Evolutionary conservation across 2,797 vertebrate genomes (phyloP).

Genomic region (Pipistrellus kuhlii): DNA sequence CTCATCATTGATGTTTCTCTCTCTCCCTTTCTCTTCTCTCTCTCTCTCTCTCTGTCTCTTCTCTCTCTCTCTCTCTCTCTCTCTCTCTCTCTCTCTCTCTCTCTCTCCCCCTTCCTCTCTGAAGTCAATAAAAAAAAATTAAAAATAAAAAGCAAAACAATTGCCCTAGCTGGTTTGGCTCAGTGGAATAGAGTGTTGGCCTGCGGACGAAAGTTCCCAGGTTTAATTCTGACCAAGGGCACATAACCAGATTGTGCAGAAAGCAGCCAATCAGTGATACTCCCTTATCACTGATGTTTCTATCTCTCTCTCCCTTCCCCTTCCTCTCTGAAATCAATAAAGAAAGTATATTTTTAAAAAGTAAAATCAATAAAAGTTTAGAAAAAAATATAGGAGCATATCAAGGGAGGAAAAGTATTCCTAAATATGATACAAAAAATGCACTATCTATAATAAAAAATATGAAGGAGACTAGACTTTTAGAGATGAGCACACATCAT

Average conservation of each 20-base stretch:
- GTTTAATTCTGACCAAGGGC: background rate
- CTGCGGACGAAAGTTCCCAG: background rate
- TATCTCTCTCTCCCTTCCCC: background rate
- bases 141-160: too few relatives aligned
- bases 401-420: background rate
- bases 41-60: too few relatives aligned
- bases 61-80: too few relatives aligned
- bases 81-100: too few relatives aligned
- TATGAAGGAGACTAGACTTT: too few relatives aligned
- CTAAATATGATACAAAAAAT: background rate
- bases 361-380: background rate
- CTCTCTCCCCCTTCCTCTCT: too few relatives aligned
- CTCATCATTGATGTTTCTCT: too few relatives aligned
- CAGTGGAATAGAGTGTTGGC: background rate
- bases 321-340: background rate
- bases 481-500: too few relatives aligned
- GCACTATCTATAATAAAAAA: background rate
- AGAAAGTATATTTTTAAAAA: background rate
- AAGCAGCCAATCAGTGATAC: too few relatives aligned
- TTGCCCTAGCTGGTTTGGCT: background rate
- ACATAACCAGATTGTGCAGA: background rate
- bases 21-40: too few relatives aligned
- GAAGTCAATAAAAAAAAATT: too few relatives aligned
- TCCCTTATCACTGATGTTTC: background rate
- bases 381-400: background rate